phyloP scores from a whole-genome alignment of 2,113 vertebrate species.

The Equus quagga region DNA sequence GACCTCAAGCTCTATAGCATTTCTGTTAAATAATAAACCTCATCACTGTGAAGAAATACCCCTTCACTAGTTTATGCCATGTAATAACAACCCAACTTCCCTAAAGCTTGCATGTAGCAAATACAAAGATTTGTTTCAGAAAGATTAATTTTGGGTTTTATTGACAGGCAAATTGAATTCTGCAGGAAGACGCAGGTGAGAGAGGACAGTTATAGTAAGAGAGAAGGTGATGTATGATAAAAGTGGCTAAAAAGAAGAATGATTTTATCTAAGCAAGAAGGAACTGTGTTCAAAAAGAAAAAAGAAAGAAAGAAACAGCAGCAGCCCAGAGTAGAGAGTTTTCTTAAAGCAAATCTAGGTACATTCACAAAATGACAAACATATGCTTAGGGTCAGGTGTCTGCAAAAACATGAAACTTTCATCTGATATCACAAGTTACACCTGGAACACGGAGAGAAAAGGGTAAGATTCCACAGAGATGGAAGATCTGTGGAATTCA shows the following conservation, averaged over 20 bases:
- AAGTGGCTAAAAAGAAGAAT: background rate
- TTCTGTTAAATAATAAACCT: constrained; percentile 46
- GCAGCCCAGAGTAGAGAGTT: background rate
- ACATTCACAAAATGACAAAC: background rate
- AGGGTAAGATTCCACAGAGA: background rate
- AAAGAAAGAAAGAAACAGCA: background rate
- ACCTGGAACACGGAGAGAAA: background rate
- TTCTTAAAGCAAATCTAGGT: background rate
- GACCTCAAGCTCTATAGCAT: background rate
- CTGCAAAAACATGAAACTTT: background rate
- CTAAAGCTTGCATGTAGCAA: constrained; percentile 14
- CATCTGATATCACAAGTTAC: background rate
- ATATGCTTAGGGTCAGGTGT: background rate
- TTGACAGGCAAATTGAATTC: constrained; percentile 34
- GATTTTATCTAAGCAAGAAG: background rate
- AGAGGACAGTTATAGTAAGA: background rate
- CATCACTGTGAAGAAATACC: background rate
- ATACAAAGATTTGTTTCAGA: constrained; percentile 66
- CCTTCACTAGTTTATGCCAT: background rate
- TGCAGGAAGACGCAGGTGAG: background rate
- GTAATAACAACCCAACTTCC: background rate
- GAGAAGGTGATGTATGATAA: background rate
- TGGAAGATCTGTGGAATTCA: background rate
- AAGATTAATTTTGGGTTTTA: constrained; percentile 60
- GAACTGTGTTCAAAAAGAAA: background rate